Conservation (phyloP, 1,140 invertebrate species). For the Heliconius congener region DNA sequence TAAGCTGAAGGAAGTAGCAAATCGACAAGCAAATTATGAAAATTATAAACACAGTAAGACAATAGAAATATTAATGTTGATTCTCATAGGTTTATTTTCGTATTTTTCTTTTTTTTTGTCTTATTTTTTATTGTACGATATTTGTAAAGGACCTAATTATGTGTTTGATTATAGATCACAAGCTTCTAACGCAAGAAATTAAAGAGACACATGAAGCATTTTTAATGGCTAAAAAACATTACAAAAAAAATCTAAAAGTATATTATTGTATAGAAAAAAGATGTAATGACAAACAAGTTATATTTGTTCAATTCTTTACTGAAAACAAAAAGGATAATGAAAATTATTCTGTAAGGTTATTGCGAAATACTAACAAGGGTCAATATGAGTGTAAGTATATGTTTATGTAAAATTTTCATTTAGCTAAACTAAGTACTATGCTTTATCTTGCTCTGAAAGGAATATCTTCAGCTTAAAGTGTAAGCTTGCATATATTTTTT, state of each 20-base stretch:
- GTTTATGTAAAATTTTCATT: slow-evolving; percentile 16
- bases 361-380: slow-evolving; percentile 50
- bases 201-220: slow-evolving; percentile 75
- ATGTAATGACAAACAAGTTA: slow-evolving; percentile 50
- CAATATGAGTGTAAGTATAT: slow-evolving; percentile 63
- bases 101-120: too few relatives aligned
- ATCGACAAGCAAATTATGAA: slow-evolving; percentile 59
- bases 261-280: slow-evolving; percentile 64
- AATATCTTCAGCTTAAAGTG: too few relatives aligned
- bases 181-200: slow-evolving; percentile 64
- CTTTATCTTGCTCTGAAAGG: too few relatives aligned
- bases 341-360: slow-evolving; percentile 58
- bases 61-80: too few relatives aligned
- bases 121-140: too few relatives aligned
- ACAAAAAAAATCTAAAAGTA: slow-evolving; percentile 68
- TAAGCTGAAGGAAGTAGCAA: slow-evolving; percentile 53
- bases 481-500: too few relatives aligned
- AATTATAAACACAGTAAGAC: slow-evolving; percentile 58
- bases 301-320: slow-evolving; percentile 71
- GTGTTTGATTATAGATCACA: slow-evolving; percentile 63
- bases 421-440: not conserved
- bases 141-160: not conserved
- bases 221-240: slow-evolving; percentile 70
- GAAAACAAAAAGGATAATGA: slow-evolving; percentile 66
- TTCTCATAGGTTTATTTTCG: not conserved